phyloP scores from a whole-genome alignment of 2,113 vertebrate species.

The Oenanthe oenanthe region DNA sequence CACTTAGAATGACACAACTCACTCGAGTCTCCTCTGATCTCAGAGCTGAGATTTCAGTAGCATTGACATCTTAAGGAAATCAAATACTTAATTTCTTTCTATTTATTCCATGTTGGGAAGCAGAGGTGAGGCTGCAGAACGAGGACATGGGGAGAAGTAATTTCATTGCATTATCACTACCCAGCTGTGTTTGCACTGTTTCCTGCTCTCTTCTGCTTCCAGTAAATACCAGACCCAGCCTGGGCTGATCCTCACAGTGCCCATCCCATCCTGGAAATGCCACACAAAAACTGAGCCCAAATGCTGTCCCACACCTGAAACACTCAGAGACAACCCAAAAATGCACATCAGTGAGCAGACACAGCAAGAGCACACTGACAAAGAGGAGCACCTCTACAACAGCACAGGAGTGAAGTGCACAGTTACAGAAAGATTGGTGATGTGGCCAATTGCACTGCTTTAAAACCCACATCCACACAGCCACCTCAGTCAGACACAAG shows the following conservation, averaged over 20 bases:
- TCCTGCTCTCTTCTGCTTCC: neutral
- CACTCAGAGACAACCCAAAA: neutral
- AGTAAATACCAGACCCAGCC: neutral
- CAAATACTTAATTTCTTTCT: neutral
- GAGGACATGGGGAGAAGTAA: neutral
- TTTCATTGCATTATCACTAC: neutral
- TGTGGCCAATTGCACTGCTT: neutral
- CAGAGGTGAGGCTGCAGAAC: neutral
- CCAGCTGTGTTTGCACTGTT: neutral
- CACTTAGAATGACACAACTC: neutral
- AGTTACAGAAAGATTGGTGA: neutral
- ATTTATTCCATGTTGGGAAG: neutral
- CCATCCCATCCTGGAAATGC: neutral
- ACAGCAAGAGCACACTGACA: neutral
- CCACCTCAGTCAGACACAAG: neutral
- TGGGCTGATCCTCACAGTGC: neutral
- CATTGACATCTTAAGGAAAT: neutral
- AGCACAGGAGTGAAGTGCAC: neutral
- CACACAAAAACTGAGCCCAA: neutral
- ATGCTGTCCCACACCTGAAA: neutral
- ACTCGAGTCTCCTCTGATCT: neutral
- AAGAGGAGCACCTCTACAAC: neutral
- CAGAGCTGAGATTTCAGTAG: neutral
- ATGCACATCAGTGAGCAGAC: fast-evolving
- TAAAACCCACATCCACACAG: neutral